phyloP scores from a whole-genome alignment of 2,113 vertebrate genomes.

The Poeciliopsis prolifica region DNA sequence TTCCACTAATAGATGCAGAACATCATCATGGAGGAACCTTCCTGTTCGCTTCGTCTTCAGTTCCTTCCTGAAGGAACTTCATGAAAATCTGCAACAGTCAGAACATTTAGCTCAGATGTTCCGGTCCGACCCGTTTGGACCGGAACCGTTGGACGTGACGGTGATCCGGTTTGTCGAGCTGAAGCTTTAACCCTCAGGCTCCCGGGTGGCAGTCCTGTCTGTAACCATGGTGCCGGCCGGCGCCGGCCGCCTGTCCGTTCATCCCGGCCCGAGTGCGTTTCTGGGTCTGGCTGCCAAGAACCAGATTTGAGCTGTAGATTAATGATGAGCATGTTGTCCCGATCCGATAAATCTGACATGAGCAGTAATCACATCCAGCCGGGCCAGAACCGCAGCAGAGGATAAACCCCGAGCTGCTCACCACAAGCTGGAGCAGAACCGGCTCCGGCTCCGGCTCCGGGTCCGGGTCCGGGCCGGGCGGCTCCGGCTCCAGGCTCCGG shows the following conservation, averaged over 20 bases:
- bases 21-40: no score
- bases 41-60: no score
- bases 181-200: background rate
- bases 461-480: no score
- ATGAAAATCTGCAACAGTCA: no score
- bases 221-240: background rate
- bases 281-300: constrained; percentile 64
- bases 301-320: constrained; percentile 76
- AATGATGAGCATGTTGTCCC: constrained; percentile 75
- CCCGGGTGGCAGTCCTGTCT: background rate
- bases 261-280: constrained; percentile 20
- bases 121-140: no score
- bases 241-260: constrained; percentile 10
- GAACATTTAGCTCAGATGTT: no score
- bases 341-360: constrained; percentile 64
- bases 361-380: constrained; percentile 72
- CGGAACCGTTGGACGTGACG: no score
- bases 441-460: no score
- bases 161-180: no score
- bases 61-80: no score
- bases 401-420: constrained; percentile 16
- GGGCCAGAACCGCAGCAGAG: constrained; percentile 23
- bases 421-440: background rate
- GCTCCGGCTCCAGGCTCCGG: no score
- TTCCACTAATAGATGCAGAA: no score